Conservation (phyloP, 2,888 invertebrate genomes). For the Baronia brevicornis region DNA sequence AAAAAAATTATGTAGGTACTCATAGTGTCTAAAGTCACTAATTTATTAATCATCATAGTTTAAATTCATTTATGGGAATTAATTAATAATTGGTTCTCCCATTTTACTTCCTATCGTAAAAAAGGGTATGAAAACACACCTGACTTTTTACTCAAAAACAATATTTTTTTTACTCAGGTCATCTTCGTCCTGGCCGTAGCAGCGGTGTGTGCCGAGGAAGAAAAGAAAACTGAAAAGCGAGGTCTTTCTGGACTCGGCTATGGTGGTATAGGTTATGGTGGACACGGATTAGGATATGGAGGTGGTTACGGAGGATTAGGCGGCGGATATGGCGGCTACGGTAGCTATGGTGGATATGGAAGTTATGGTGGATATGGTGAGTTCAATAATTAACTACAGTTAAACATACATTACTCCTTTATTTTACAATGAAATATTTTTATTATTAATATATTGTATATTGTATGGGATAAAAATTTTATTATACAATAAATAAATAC, state of each 20-base stretch:
- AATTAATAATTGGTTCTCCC: no score
- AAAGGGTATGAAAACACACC: background rate
- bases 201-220: constrained; percentile 59
- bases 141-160: background rate
- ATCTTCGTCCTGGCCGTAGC: constrained; percentile 49
- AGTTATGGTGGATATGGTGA: constrained; percentile 20
- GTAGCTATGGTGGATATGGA: no score
- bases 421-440: background rate
- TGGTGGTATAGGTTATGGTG: constrained; percentile 29
- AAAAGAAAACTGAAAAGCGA: constrained; percentile 67
- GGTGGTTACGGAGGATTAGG: constrained; percentile 12
- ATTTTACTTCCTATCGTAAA: background rate
- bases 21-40: no score
- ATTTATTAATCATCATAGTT: no score
- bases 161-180: constrained; percentile 31
- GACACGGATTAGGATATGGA: constrained; percentile 20
- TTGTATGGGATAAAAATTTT: no score
- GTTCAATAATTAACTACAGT: constrained; percentile 5
- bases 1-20: no score
- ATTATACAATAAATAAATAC: no score
- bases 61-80: no score
- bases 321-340: constrained; percentile 29
- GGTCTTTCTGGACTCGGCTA: constrained; percentile 56
- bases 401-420: background rate
- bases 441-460: no score